Evolutionary conservation across 2,888 invertebrate species (phyloP).

Genomic region (Oxycera nigricornis): DNA sequence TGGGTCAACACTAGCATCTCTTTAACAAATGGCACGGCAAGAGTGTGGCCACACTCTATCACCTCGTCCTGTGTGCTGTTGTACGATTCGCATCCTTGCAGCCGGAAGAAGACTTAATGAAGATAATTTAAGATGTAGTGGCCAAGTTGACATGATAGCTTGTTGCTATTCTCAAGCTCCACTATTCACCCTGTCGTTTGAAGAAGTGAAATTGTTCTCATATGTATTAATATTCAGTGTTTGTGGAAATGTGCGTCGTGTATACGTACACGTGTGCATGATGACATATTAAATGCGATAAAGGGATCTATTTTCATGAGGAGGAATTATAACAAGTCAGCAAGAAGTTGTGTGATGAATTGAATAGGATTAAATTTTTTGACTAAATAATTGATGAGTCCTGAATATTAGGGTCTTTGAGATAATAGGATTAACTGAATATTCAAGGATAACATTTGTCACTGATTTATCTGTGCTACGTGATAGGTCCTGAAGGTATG

Average conservation of each 20-base stretch:
- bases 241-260: background rate
- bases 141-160: constrained; percentile 22
- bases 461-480: no score
- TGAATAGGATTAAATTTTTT: background rate
- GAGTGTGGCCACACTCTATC: constrained; percentile 20
- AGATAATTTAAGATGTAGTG: constrained; percentile 25
- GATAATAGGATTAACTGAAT: no score
- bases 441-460: no score
- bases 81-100: background rate
- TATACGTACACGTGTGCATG: background rate
- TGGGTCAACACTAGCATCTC: constrained; percentile 1
- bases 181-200: background rate
- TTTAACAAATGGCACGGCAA: background rate
- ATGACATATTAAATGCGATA: constrained; percentile 9
- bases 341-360: constrained; percentile 4
- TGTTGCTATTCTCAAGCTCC: background rate
- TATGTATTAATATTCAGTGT: no score
- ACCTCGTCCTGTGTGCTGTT: background rate
- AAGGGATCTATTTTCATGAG: background rate
- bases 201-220: background rate
- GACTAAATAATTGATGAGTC: background rate
- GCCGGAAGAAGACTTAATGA: constrained; percentile 19
- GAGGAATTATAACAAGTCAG: constrained; percentile 14
- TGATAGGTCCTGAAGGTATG: no score
- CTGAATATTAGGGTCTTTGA: no score